Conservation (phyloP, 2,888 invertebrate genomes). For the Cotesia congregata region DNA sequence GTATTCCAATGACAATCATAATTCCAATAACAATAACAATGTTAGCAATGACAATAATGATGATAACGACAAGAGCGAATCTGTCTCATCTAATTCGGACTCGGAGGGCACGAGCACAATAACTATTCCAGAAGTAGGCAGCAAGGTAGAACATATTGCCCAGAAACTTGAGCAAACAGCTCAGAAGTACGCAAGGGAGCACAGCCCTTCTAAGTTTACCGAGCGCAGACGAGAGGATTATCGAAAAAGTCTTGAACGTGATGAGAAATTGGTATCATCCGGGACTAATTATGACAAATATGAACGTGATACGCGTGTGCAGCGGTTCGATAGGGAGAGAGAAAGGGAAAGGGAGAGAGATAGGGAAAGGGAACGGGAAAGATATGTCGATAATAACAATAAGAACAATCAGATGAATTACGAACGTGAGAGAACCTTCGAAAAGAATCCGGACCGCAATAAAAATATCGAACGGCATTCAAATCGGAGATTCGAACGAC, state of each 20-base stretch:
- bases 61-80: constrained; percentile 60
- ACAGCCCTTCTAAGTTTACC: constrained; percentile 66
- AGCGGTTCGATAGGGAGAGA: constrained; percentile 42
- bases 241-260: constrained; percentile 53
- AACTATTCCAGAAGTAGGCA: constrained; percentile 64
- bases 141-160: constrained; percentile 68
- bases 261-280: constrained; percentile 40
- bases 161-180: constrained; percentile 69
- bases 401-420: constrained; percentile 41
- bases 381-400: not conserved
- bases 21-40: not conserved
- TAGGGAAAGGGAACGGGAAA: constrained; percentile 24
- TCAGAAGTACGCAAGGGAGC: constrained; percentile 67
- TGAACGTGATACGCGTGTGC: constrained; percentile 46
- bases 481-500: constrained; percentile 63
- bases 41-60: constrained; percentile 55
- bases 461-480: constrained; percentile 55
- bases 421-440: constrained; percentile 60
- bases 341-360: constrained; percentile 40
- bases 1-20: not conserved
- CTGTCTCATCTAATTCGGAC: constrained; percentile 58
- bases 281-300: constrained; percentile 55
- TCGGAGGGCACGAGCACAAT: constrained; percentile 67
- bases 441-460: constrained; percentile 61
- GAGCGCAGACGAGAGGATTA: constrained; percentile 59